Evolutionary conservation across 2,888 invertebrate species (phyloP), one percentile per base, ranked within the genome.

Genomic region (Spodoptera littoralis): DNA sequence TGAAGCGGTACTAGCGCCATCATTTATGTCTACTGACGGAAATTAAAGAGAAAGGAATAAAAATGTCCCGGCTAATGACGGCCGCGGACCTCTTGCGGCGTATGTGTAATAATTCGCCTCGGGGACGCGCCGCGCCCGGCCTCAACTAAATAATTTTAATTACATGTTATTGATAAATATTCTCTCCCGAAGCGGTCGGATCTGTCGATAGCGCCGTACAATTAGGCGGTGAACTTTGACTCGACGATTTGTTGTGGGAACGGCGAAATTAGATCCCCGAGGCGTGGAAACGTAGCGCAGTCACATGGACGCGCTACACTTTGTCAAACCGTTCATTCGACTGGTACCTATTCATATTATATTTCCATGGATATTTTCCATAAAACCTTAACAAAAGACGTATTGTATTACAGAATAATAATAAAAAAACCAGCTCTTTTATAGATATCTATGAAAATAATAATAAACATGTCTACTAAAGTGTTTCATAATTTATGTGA

Each of bases 81-180:
- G 89, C 87, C 89, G 83, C 86, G 89, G 92, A 88, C 89, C 90
- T 91, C 92, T 93, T 81, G 90, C 92, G 86, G 92, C 85, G 90
- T 91, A 93, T 92, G 90, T 93, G 92, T 93, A 93, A 92, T 92
- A 91, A 88, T 91, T 86, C 84, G 92, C 93, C 94, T 86, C 87
- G 87, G 90, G 93, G 90, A 90, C 89, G 65, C 60, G 66, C 63
- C 67, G 70, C 75, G 83, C 79, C 83, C 81, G 81, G 84, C 80
- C 79, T 83, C 88, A 80, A 84, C 90, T 92, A 92, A 93, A 94
- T 92, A 92, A 91, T 94, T 94, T 94, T 94, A 94, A 94, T 94
- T 94, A 94, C 90, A 93, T 90, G 92, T 93, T 93, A 93, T 94
- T 92, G 93, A 93, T 93, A 91, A 91, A 94, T 92, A 90, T 90